Evolutionary conservation across 2,113 vertebrate genomes (phyloP), one percentile per base, ranked within the genome.

Genomic region (Micronisus gabar): DNA sequence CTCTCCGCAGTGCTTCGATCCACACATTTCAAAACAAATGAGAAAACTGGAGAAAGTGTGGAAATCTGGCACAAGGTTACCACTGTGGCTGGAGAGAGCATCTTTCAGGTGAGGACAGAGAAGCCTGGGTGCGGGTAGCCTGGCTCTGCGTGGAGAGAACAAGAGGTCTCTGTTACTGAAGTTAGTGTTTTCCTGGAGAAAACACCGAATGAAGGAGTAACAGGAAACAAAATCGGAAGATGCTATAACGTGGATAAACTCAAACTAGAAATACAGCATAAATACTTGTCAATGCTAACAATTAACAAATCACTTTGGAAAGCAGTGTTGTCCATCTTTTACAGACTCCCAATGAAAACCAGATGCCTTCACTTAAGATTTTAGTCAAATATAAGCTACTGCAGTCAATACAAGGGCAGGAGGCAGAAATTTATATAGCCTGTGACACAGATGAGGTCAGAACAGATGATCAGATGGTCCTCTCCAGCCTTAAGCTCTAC

Each of bases 21-120:
- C 47, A 22, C 2, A 0, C 0, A 1, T 17, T 40, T 30, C 11
- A 40, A 47, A 52, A 43, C 0, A 9, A 41, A 23, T 0, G 5
- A 27, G 25, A 23, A 38, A 58, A 52, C 6, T 5, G 14, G 50
- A 62, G 48, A 32, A 65, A 34, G 38, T 2, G 43, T 1, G 4
- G 50, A 25, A 80, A 72, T 32, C 15, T 5, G 48, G 48, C 56
- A 32, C 14, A 3, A 41, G 26, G 13, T 11, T 58, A 38, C 6
- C 48, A 15, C 11, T 14, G 18, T 9, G 29, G 9, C 73, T 50
- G 50, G 27, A 38, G 59, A 45, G 22, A 36, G 22, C 45, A 20
- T 38, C 53, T 29, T 38, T 32, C 38, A 67, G 27, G 56, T 6
- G 34, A 59, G 50, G 67, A 59, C 8, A 29, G 36, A 25, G 11